Conservation (phyloP, 2,113 vertebrate genomes). For the Fregata magnificens region DNA sequence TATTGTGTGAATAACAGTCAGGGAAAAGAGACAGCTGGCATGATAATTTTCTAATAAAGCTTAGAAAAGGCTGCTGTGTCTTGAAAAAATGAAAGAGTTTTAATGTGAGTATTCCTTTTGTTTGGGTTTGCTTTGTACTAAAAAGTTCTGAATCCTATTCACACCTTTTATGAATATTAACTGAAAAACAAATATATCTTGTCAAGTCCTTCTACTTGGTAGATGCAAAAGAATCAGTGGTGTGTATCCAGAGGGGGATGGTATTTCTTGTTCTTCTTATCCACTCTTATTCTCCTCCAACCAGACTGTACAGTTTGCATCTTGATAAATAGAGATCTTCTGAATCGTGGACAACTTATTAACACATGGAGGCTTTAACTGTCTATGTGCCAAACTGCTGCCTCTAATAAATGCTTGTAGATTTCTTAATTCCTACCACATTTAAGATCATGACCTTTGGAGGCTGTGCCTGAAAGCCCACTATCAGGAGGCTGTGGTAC, state of each 20-base stretch:
- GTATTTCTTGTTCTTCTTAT: conserved; percentile 42
- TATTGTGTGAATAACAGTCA: conserved; percentile 87
- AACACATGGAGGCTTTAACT: conserved; percentile 34
- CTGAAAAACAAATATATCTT: conserved; percentile 72
- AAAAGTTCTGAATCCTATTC: conserved; percentile 75
- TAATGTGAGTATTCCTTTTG: conserved; percentile 72
- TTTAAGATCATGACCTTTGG: neutral
- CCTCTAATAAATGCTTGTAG: neutral
- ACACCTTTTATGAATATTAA: conserved; percentile 73
- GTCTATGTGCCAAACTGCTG: neutral
- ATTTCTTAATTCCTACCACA: neutral
- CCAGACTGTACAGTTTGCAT: conserved; percentile 46
- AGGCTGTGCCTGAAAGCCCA: neutral
- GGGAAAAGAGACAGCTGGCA: conserved; percentile 81
- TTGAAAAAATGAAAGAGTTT: conserved; percentile 70
- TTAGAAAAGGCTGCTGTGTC: conserved; percentile 74
- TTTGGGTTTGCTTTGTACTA: conserved; percentile 72
- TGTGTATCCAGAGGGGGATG: conserved; percentile 57
- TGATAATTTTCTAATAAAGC: conserved; percentile 80
- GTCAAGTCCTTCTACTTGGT: conserved; percentile 50
- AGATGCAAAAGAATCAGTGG: conserved; percentile 56
- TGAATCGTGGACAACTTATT: conserved; percentile 39
- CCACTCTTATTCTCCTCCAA: neutral
- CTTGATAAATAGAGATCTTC: conserved; percentile 50
- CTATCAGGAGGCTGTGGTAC: neutral